Conservation (phyloP, 2,113 vertebrate species). For the Picathartes gymnocephalus region DNA sequence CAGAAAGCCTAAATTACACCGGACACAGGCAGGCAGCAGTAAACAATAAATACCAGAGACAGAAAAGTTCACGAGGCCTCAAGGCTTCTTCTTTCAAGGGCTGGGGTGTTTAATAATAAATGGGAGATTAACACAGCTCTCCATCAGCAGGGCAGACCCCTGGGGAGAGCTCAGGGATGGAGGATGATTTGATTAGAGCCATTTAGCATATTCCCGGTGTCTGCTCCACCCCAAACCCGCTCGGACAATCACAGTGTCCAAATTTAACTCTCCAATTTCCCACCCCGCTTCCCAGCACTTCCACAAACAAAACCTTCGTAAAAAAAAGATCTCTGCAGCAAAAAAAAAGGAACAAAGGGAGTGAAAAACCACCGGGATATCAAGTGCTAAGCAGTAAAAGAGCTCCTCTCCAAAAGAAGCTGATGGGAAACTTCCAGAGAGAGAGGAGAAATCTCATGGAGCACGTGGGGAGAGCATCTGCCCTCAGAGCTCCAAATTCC, state of each 20-base stretch:
- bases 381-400: background rate
- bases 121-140: background rate
- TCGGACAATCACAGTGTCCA: background rate
- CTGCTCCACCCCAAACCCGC: background rate
- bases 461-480: background rate
- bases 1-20: background rate
- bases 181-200: conserved; percentile 11
- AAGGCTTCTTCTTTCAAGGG: conserved; percentile 3
- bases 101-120: conserved; percentile 56
- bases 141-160: background rate
- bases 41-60: conserved; percentile 18
- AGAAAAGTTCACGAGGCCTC: background rate
- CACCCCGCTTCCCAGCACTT: background rate
- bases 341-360: background rate
- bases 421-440: background rate
- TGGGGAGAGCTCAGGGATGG: background rate
- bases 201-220: background rate
- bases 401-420: background rate
- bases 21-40: background rate
- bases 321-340: background rate
- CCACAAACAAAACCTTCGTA: background rate
- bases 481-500: background rate
- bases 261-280: background rate
- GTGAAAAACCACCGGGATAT: background rate
- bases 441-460: background rate